A percentile compares a stretch with the other conserved stretches of the same genome.
These are phyloP conservation scores for Ceratitis capitata DNA, from an alignment of 1,140 invertebrate genomes.

Conservation along the genomic window DNA sequence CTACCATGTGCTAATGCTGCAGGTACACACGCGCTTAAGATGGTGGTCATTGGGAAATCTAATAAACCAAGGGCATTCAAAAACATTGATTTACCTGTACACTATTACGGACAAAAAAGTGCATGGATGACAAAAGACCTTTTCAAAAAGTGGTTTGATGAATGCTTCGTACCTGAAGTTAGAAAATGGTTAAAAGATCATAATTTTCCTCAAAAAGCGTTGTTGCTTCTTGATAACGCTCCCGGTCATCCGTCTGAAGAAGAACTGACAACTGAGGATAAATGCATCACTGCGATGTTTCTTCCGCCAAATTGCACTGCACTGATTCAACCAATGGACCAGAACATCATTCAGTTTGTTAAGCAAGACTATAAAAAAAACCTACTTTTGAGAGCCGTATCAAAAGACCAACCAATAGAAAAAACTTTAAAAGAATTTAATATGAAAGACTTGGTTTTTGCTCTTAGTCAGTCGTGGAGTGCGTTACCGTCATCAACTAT, in stretches of 20 bases:
- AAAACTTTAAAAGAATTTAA: too few relatives aligned
- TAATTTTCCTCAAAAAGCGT: constrained; percentile 63
- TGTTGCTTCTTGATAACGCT: constrained; percentile 67
- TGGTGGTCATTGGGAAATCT: too few relatives aligned
- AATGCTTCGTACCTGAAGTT: constrained; percentile 33
- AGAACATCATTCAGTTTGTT: too few relatives aligned
- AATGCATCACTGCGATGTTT: constrained; percentile 63
- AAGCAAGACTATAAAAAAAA: too few relatives aligned
- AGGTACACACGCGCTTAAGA: too few relatives aligned
- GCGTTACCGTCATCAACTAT: too few relatives aligned
- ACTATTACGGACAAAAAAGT: constrained; percentile 18
- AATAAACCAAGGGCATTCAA: too few relatives aligned
- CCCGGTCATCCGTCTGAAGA: constrained; percentile 55
- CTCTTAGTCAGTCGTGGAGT: too few relatives aligned
- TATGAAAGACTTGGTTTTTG: too few relatives aligned
- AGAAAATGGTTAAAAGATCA: constrained; percentile 44
- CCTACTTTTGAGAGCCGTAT: too few relatives aligned
- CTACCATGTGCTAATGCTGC: too few relatives aligned
- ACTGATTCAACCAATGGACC: constrained; percentile 66
- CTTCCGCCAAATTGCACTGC: constrained; percentile 46
- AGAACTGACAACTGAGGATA: constrained; percentile 41
- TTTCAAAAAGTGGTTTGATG: constrained; percentile 37
- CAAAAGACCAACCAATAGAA: too few relatives aligned
- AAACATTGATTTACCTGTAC: neutral
- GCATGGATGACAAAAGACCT: constrained; percentile 21